Evolutionary conservation across 1,140 invertebrate genomes (phyloP), one percentile per base, ranked within the genome.

Genomic region (Liolophura sinensis): DNA sequence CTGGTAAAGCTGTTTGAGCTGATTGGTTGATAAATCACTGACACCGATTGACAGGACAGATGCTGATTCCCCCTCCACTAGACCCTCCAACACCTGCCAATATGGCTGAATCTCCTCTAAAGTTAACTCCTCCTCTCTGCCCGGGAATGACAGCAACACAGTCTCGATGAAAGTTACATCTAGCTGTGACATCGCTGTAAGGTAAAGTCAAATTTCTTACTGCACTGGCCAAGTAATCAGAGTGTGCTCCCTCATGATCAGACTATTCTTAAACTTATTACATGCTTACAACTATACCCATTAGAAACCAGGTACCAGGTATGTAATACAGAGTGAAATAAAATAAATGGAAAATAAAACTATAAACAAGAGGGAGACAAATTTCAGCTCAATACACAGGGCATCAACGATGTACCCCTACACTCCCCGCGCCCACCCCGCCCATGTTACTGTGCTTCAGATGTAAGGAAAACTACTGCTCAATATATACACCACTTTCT

Each of bases 1-100:
- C 18, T 91, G 87, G 84, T 93, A 91, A 0, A 98, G 84, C 65
- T 90, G 85, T 49, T 91, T 88, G 59, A 98, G 91, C 31, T 90
- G 88, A 6, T 88, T 86, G 47, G 92, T 91, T 74, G 93, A 92
- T n/a, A 97, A 87, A 85, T 98, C 95, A 54, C 93, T 91, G 15
- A 98, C 88, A 20, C 96, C 96, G 69, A 96, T 85, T 73, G 91
- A 91, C 7, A 87, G 87, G 25, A 94, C 87, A 40, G 31, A 40
- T 40, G 31, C 31, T 78, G 88, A 88, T 73, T 89, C 88, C 65
- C 86, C 77, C 64, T 88, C 84, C 0, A 91, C 89, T 70, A 91
- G 89, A 27, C 88, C 85, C 81, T 95, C 92, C 24, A 94, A 75
- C 0, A 88, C 87, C 49, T 77, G 83, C 93, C 93, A 95, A 49